These are phyloP conservation scores for Mustela lutreola DNA, from an alignment of 2,113 vertebrate species.

Conservation along the genomic window DNA sequence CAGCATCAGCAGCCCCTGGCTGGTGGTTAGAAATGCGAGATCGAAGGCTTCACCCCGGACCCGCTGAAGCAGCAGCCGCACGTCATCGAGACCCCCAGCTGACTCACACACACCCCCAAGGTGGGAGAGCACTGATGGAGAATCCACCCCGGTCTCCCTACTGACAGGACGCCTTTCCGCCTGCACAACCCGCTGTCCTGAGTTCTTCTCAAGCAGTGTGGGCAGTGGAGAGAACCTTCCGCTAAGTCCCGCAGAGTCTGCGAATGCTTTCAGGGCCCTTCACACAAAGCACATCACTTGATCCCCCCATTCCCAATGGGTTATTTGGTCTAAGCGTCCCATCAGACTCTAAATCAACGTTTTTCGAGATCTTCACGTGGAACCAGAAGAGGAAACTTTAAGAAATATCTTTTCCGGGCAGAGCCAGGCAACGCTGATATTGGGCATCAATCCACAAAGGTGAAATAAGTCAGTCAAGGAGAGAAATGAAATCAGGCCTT, in stretches of 20 bases:
- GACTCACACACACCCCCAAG: fast-evolving
- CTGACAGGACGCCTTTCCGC: background rate
- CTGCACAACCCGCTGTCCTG: background rate
- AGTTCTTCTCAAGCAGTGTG: background rate
- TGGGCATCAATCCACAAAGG: slow-evolving; percentile 48
- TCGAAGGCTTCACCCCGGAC: background rate
- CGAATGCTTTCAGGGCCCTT: background rate
- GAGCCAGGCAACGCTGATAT: background rate
- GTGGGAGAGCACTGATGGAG: background rate
- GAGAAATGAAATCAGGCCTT: slow-evolving; percentile 45
- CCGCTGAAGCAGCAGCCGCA: background rate
- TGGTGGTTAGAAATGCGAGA: background rate
- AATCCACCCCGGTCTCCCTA: background rate
- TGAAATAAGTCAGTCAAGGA: slow-evolving; percentile 44
- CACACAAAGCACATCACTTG: background rate
- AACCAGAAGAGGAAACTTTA: background rate
- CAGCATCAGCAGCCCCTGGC: background rate
- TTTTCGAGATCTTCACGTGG: background rate
- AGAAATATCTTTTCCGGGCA: background rate
- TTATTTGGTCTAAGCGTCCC: background rate
- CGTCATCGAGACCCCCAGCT: background rate
- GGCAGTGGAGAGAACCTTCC: background rate
- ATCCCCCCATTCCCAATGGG: background rate
- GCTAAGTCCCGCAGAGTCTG: background rate
- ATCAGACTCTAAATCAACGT: background rate